Evolutionary conservation across 2,888 invertebrate species (phyloP).

Genomic region (Diaperis boleti): DNA sequence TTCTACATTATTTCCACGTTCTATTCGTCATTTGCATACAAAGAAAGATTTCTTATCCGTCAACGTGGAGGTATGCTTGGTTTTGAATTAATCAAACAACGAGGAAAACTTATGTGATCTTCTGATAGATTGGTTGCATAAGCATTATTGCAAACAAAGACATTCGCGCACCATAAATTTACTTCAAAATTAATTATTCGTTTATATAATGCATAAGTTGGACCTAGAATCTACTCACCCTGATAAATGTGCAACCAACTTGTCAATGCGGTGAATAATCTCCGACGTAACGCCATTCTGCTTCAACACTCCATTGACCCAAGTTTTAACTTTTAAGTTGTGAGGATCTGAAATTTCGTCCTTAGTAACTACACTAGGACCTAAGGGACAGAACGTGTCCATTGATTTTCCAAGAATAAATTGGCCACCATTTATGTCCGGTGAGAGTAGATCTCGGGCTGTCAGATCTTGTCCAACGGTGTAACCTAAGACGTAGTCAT

Average conservation of each 20-base stretch:
- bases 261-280: conserved; percentile 81
- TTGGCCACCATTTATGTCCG: conserved; percentile 77
- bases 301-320: conserved; percentile 80
- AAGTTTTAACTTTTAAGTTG: conserved; percentile 76
- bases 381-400: conserved; percentile 89
- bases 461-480: conserved; percentile 87
- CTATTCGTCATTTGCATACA: too few species aligned
- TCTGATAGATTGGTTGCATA: too few species aligned
- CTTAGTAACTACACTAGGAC: conserved; percentile 82
- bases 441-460: conserved; percentile 86
- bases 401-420: conserved; percentile 72
- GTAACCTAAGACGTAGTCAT: conserved; percentile 83
- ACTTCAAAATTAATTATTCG: too few species aligned
- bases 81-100: too few species aligned
- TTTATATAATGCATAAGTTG: too few species aligned
- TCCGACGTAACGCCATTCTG: conserved; percentile 74
- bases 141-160: too few species aligned
- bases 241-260: conserved; percentile 79
- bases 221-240: conserved; percentile 62
- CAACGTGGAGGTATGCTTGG: too few species aligned
- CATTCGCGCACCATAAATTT: too few species aligned
- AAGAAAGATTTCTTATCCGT: too few species aligned
- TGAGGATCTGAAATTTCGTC: conserved; percentile 73
- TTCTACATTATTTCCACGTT: too few species aligned
- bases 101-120: too few species aligned